Base-by-base conservation (phyloP, 2,113 vertebrate genomes). In the Pomatorhinus ruficollis region DNA sequence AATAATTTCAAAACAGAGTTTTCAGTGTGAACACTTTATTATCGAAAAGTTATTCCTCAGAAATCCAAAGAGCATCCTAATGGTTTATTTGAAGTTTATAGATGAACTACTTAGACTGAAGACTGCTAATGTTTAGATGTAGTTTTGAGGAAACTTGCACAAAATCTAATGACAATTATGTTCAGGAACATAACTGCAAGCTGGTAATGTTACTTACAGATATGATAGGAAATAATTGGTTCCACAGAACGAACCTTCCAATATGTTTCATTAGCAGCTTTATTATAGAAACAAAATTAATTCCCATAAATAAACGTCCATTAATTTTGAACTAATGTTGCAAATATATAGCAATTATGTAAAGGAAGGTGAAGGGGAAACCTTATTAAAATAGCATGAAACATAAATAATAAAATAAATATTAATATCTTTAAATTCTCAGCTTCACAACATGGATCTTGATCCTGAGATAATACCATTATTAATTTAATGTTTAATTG, bases 251-350 rank as follows among this genome's bases (percentile, higher is more conserved):
- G 17, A 83, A 76, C 42, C 28, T 83, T 83, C 57, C 82, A 92
- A 86, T 93, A 90, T 80, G 68, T 83, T 93, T 94, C n/a, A 7
- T 93, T 94, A 94, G 33, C 85, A 94, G 31, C n/a, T 84, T 94
- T 94, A 92, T 75, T 91, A 89, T 39, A 94, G 72, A 95, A 96
- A 91, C 61, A 84, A 92, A 96, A 92, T 89, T 84, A 96, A 91
- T 95, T 95, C 33, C 72, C n/a, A 82, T 87, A 92, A 96, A 95
- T 95, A 95, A 89, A 64, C 0, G 12, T 56, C 65, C 56, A 92
- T 87, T 96, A 95, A 92, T 87, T 95, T 91, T 87, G 64, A 95
- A 70, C 91, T 95, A 89, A 92, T 90, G 24, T 63, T 87, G 35
- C 71, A 92, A 94, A 92, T 75, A 90, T 64, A 71, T 64, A 87